Conservation (phyloP, 1,140 invertebrate genomes). For the Drosophila lacertosa region DNA sequence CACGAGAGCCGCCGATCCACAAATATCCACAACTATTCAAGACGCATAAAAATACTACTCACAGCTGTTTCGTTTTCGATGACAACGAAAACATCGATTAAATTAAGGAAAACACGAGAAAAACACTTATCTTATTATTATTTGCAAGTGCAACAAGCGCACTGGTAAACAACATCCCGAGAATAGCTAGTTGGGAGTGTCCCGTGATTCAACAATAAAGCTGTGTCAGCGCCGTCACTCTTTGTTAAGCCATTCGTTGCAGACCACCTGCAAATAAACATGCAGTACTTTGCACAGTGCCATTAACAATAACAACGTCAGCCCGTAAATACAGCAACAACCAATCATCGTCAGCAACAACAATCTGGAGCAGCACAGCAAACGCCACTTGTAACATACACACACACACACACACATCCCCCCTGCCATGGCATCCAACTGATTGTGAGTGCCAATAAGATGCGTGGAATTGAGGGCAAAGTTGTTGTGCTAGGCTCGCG, state of each 20-base stretch:
- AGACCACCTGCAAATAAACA: slow-evolving; percentile 13
- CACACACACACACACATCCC: no score
- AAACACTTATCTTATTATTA: slow-evolving; percentile 51
- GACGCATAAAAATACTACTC: background rate
- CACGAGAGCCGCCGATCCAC: background rate
- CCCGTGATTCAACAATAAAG: background rate
- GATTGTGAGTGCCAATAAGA: slow-evolving; percentile 70
- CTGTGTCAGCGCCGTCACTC: background rate
- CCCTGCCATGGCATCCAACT: slow-evolving; percentile 53
- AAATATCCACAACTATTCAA: slow-evolving; percentile 7
- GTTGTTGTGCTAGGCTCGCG: slow-evolving; percentile 92
- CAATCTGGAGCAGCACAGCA: background rate
- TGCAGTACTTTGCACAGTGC: slow-evolving; percentile 11
- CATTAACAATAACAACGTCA: slow-evolving; percentile 21
- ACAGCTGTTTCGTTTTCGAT: slow-evolving; percentile 51
- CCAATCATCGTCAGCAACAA: background rate
- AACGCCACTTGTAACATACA: background rate
- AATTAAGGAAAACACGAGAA: slow-evolving; percentile 42
- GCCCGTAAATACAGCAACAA: slow-evolving; percentile 6
- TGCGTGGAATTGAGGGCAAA: slow-evolving; percentile 92
- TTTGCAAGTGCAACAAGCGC: slow-evolving; percentile 40
- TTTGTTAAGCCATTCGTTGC: slow-evolving; percentile 6
- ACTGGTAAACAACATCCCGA: slow-evolving; percentile 17
- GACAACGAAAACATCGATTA: slow-evolving; percentile 24
- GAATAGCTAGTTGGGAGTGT: no score